Percentiles rank a stretch among this genome's conserved stretches.
These are phyloP conservation scores for Entomyzon cyanotis DNA, from an alignment of 2,113 vertebrate species.

Conservation along the genomic window DNA sequence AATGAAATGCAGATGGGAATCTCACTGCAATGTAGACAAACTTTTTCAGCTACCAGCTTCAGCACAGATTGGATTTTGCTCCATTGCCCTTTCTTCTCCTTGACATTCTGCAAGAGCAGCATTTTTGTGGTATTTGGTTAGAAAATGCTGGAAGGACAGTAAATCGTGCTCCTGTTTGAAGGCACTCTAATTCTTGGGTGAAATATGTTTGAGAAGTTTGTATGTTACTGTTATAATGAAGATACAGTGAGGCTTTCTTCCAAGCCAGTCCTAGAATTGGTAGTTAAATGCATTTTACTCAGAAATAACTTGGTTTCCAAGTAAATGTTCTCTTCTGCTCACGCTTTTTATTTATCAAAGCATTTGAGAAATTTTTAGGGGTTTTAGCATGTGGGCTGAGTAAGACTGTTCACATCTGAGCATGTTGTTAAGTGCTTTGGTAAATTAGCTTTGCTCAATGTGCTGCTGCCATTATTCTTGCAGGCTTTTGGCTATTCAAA, in stretches of 20 bases:
- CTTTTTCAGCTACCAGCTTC: not conserved
- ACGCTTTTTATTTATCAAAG: not conserved
- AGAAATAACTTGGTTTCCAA: not conserved
- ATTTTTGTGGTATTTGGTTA: conserved; percentile 40
- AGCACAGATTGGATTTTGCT: not conserved
- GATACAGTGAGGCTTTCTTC: not conserved
- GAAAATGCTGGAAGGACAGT: conserved; percentile 14
- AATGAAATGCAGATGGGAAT: conserved; percentile 31
- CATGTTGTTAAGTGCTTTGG: not conserved
- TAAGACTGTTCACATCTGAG: not conserved
- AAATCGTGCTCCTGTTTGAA: not conserved
- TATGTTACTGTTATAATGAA: not conserved
- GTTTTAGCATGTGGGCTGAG: not conserved
- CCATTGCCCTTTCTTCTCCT: conserved; percentile 29
- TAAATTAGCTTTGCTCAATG: not conserved
- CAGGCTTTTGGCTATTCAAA: not conserved
- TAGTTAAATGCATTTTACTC: not conserved
- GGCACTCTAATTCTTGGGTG: not conserved
- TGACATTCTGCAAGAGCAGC: conserved; percentile 32
- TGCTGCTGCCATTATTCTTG: not conserved
- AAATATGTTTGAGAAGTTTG: not conserved
- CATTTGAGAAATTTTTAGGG: not conserved
- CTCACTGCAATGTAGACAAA: not conserved
- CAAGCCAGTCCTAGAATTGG: not conserved
- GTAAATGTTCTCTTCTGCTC: not conserved